Conservation (phyloP, 2,113 vertebrate species). For the Clinocottus analis region DNA sequence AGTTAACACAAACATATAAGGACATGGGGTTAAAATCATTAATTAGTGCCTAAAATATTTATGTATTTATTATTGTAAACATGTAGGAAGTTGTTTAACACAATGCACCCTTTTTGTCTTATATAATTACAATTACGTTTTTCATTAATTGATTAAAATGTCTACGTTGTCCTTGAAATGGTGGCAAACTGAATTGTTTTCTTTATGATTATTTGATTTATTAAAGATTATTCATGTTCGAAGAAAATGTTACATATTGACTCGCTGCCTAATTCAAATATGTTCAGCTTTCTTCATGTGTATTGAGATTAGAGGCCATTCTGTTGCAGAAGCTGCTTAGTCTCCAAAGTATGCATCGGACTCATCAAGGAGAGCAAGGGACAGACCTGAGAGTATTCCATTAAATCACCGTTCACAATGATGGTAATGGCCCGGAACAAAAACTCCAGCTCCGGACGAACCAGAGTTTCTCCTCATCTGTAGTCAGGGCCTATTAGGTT, state of each 20-base stretch:
- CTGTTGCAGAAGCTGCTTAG: slow-evolving; percentile 1
- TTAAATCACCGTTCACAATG: slow-evolving; percentile 47
- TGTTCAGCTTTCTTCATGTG: not conserved
- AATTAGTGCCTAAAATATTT: not conserved
- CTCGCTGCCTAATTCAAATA: not conserved
- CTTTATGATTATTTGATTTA: not conserved
- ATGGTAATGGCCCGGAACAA: slow-evolving; percentile 58
- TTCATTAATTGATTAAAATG: not conserved
- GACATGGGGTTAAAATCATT: not conserved
- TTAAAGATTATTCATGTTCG: not conserved
- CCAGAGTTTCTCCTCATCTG: slow-evolving; percentile 58
- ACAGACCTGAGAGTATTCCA: slow-evolving; percentile 32
- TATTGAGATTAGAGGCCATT: not conserved
- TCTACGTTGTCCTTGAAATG: not conserved
- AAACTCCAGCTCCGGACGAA: slow-evolving; percentile 55
- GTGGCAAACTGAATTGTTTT: not conserved
- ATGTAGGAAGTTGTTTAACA: not conserved
- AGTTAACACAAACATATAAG: not conserved
- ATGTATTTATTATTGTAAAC: not conserved
- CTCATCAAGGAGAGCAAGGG: slow-evolving; percentile 36
- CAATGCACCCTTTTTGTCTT: not conserved
- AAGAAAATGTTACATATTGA: not conserved
- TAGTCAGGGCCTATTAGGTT: slow-evolving; percentile 59
- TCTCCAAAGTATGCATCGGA: slow-evolving; percentile 14
- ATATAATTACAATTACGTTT: not conserved